A percentile compares a stretch with the other conserved stretches of the same genome.
These are phyloP conservation scores for Danio albolineatus DNA, from an alignment of 2,797 vertebrate genomes.

Conservation along the genomic window DNA sequence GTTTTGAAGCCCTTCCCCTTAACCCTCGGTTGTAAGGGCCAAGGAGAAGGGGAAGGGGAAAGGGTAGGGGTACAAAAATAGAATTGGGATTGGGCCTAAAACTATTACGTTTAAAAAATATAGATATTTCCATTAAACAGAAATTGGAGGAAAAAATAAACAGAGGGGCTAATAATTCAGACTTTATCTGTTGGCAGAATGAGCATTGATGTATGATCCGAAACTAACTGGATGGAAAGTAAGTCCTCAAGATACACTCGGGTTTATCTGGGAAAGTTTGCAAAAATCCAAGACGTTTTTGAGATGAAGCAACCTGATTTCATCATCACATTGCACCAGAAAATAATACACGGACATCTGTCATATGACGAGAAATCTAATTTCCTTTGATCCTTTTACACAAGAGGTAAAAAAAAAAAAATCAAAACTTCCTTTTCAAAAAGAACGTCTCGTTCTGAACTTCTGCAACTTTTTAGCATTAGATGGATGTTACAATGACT, in stretches of 20 bases:
- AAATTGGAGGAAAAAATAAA: no score
- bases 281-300: background rate
- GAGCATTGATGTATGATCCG: slow-evolving; percentile 17
- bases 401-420: background rate
- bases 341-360: background rate
- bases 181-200: background rate
- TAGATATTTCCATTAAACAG: no score
- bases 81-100: no score
- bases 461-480: slow-evolving; percentile 6
- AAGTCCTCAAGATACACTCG: slow-evolving; percentile 10
- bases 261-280: slow-evolving; percentile 17
- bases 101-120: no score
- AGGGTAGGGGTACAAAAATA: no score
- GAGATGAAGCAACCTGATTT: slow-evolving; percentile 19
- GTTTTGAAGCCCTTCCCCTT: no score
- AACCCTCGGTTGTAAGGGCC: no score
- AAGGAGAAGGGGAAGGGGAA: no score
- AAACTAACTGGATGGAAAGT: slow-evolving; percentile 16
- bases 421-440: background rate
- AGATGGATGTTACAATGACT: background rate
- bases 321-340: background rate
- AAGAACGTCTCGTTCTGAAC: background rate
- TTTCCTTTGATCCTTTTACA: slow-evolving; percentile 12
- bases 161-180: no score
- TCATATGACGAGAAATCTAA: background rate